Evolutionary conservation across 2,797 vertebrate genomes (phyloP).

Genomic region (Aselliscus stoliczkanus): DNA sequence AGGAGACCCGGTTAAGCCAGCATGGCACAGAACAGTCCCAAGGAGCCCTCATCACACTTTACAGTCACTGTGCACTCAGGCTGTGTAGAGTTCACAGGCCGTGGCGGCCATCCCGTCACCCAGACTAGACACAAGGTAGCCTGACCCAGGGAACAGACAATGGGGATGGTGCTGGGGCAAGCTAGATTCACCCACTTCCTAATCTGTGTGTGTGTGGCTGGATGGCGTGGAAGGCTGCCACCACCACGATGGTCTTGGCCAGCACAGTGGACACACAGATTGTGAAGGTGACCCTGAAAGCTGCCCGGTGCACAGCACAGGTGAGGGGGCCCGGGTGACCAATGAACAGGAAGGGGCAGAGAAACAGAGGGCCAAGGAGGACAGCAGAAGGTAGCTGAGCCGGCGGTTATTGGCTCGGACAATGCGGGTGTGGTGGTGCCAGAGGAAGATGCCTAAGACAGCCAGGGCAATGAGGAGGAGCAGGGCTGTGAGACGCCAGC

Average conservation of each 20-base stretch:
- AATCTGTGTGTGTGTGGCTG: background rate
- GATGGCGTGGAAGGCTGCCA: conserved; percentile 45
- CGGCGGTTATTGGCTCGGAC: background rate
- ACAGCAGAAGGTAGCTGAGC: conserved; percentile 50
- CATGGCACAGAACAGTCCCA: conserved; percentile 25
- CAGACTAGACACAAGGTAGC: background rate
- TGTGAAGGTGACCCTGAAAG: conserved; percentile 58
- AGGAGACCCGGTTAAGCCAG: conserved; percentile 13
- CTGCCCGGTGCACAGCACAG: conserved; percentile 1
- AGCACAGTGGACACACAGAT: conserved; percentile 52
- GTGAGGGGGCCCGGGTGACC: background rate
- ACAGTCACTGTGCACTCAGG: background rate
- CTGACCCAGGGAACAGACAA: conserved; percentile 16
- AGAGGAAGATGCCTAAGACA: conserved; percentile 29
- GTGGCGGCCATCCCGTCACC: background rate
- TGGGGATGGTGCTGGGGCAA: background rate
- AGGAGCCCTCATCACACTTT: background rate
- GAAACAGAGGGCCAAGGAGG: conserved; percentile 47
- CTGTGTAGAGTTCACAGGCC: background rate
- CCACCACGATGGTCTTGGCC: conserved; percentile 41
- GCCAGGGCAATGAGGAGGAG: background rate
- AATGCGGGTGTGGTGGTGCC: conserved; percentile 15
- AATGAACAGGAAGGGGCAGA: conserved; percentile 39
- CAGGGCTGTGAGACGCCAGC: background rate
- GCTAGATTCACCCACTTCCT: background rate